A percentile compares a stretch with the other conserved stretches of the same genome.
Evolutionary conservation across 2,888 invertebrate species (phyloP).

Genomic region (Tanytarsus gracilentus): DNA sequence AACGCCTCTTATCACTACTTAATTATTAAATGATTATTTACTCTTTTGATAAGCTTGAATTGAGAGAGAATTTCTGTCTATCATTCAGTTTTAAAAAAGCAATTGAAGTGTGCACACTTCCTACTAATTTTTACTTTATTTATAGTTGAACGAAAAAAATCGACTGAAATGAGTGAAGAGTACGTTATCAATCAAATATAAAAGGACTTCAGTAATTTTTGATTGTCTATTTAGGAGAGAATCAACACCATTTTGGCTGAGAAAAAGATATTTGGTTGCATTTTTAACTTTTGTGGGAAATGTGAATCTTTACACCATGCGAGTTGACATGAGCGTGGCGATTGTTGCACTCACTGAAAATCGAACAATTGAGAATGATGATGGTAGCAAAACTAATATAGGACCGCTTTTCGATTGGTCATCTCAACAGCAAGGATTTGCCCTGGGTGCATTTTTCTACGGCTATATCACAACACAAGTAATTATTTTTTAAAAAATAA

Average conservation of each 20-base stretch:
- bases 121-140: too few relatives aligned
- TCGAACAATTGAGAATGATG: slow-evolving; percentile 49
- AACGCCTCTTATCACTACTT: too few relatives aligned
- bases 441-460: slow-evolving; percentile 81
- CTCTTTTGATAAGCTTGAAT: too few relatives aligned
- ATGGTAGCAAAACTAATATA: slow-evolving; percentile 48
- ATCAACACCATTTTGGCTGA: slow-evolving; percentile 13
- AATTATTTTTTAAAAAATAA: slow-evolving; percentile 41
- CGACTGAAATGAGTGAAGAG: too few relatives aligned
- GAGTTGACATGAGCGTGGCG: slow-evolving; percentile 61
- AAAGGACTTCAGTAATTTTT: too few relatives aligned
- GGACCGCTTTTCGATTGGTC: slow-evolving; percentile 77
- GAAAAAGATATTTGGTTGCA: slow-evolving; percentile 1
- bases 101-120: too few relatives aligned
- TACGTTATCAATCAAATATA: not conserved
- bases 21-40: too few relatives aligned
- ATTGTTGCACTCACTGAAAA: slow-evolving; percentile 87
- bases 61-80: too few relatives aligned
- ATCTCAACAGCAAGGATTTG: slow-evolving; percentile 62
- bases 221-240: not conserved
- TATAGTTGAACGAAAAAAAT: too few relatives aligned
- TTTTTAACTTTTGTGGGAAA: slow-evolving; percentile 15
- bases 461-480: slow-evolving; percentile 67
- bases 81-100: too few relatives aligned
- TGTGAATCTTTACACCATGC: slow-evolving; percentile 19